Base-by-base conservation (phyloP, 2,888 invertebrate genomes). In the Cheilosia grossa region DNA sequence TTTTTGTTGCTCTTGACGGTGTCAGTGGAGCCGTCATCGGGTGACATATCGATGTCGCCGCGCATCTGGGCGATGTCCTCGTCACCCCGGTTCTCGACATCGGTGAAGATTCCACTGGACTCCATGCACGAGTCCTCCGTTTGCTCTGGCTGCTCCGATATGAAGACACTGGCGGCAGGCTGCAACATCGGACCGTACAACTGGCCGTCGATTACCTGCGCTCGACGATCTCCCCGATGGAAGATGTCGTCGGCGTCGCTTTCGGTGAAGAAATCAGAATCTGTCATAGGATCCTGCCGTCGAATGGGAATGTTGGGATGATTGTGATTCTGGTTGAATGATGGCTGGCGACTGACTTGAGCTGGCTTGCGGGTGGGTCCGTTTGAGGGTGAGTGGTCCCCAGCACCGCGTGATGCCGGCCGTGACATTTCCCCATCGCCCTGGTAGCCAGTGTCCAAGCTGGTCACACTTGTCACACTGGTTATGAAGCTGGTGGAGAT, bases 391-490 rank as follows among this genome's bases (percentile, higher is more conserved):
- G 96, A 95, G 89, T 95, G 95, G 90, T 96, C 96, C 42, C 96
- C 95, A 19, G 95, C 95, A n/a, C 92, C 92, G 86, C 97, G 94
- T 88, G 97, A 97, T 0, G 96, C 97, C 0, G 97, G 97, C 81
- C 97, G 93, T 27, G 97, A 97, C 94, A 96, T 96, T 92, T 97
- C 97, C 5, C 97, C 97, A 92, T 97, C 97, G 10, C 98, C 98
- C 92, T 97, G 98, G 92, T 98, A 98, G 51, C 98, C 98, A n/a
- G 96, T 96, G 91, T 98, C 98, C 87, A 97, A 93, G 91, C 98
- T 98, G 33, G 97, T 96, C 82, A 97, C 97, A 90, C 97, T 97
- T n/a, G 97, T 97, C 19, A 97, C 96, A 89, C 97, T 97, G 2
- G 96, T 97, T 21, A 97, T 95, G 89, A 97, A 96, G 90, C 96